Conservation (phyloP, 2,797 vertebrate species). For the Podarcis lilfordi region DNA sequence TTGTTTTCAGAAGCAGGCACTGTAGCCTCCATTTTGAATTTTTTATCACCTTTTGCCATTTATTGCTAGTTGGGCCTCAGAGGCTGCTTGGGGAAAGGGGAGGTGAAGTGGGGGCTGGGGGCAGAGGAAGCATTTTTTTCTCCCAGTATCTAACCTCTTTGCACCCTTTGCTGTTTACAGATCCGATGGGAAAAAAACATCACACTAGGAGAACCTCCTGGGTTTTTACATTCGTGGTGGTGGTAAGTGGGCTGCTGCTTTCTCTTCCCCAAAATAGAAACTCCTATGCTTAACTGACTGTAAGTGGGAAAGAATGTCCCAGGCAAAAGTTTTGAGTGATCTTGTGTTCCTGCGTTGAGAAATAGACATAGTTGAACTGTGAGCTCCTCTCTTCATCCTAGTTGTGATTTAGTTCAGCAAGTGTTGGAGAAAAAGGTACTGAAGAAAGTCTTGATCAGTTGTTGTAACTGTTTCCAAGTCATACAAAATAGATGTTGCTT, state of each 20-base stretch:
- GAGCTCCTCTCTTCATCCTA: neutral
- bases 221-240: conserved; percentile 99
- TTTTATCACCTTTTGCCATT: conserved; percentile 80
- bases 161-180: conserved; percentile 73
- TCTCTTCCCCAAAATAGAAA: neutral
- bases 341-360: neutral
- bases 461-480: neutral
- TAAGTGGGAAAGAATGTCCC: neutral
- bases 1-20: conserved; percentile 77
- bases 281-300: neutral
- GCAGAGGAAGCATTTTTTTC: neutral
- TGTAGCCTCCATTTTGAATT: conserved; percentile 80
- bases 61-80: conserved; percentile 71
- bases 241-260: conserved; percentile 85
- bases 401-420: neutral
- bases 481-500: neutral
- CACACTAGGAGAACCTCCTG: conserved; percentile 95
- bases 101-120: neutral
- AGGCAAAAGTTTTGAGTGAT: conserved; percentile 17
- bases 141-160: conserved; percentile 21
- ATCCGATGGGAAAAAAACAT: conserved; percentile 99
- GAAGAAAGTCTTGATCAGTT: neutral
- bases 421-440: neutral
- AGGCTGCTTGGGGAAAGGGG: conserved; percentile 21
- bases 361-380: neutral